Percentiles rank a stretch among this genome's conserved stretches.
Conservation (phyloP, 92 coral and sea anemone species). For the Pocillopora meandrina region DNA sequence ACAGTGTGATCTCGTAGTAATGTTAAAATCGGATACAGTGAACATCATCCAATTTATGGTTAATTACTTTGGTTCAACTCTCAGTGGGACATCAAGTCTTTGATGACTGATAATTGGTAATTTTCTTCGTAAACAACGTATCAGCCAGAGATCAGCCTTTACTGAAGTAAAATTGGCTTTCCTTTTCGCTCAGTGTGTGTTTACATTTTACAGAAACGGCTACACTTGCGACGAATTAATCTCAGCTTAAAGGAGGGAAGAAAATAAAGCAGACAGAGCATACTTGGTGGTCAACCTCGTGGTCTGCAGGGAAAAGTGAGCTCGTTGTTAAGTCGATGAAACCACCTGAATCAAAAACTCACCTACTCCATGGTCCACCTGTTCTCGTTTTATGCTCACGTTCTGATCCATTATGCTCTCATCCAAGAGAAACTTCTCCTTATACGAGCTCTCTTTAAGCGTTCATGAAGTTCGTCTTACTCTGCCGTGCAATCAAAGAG, state of each 20-base stretch:
- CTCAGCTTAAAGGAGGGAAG: no score
- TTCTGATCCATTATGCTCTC: slow-evolving; percentile 7
- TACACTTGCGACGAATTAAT: no score
- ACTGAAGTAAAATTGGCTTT: no score
- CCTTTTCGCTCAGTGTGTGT: no score
- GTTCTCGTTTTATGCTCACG: neutral
- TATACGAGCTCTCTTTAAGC: neutral
- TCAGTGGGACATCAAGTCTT: slow-evolving; percentile 7
- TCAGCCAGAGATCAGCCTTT: neutral
- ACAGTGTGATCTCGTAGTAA: no score
- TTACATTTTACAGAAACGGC: no score
- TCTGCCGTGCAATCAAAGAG: neutral
- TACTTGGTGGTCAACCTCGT: no score
- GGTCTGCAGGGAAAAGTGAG: neutral
- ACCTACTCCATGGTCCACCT: neutral
- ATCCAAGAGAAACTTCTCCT: neutral
- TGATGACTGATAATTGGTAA: neutral
- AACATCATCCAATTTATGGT: no score
- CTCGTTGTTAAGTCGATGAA: no score
- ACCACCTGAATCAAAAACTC: neutral
- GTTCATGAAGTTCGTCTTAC: neutral
- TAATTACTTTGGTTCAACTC: neutral
- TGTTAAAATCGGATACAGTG: no score
- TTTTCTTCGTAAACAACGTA: neutral
- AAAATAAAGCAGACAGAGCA: no score